These are phyloP conservation scores for Phainopepla nitens DNA, from an alignment of 2,113 vertebrate genomes.

Conservation along the genomic window DNA sequence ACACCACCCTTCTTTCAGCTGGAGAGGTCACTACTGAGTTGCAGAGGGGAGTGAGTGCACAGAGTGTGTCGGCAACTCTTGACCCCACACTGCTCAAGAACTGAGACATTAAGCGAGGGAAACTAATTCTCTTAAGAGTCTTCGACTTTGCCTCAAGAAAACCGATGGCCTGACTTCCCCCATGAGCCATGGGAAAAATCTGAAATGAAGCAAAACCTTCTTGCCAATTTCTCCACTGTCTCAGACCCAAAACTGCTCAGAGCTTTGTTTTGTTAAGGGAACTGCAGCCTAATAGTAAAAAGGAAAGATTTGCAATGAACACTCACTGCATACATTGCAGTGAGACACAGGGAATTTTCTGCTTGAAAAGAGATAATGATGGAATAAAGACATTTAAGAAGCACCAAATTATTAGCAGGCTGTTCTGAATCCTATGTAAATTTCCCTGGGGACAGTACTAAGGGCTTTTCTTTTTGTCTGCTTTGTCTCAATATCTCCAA, in stretches of 20 bases:
- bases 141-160: conserved; percentile 14
- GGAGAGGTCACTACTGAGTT: conserved; percentile 53
- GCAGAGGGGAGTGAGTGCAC: background rate
- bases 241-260: background rate
- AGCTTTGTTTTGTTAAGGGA: background rate
- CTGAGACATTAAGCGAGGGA: background rate
- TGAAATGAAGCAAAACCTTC: background rate
- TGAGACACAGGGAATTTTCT: background rate
- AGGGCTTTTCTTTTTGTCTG: background rate
- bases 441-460: background rate
- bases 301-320: background rate
- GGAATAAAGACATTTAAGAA: conserved; percentile 1
- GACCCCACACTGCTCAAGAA: background rate
- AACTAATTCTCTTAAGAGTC: background rate
- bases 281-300: background rate
- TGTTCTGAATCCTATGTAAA: background rate
- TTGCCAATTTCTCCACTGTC: background rate
- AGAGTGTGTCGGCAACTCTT: background rate
- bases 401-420: background rate
- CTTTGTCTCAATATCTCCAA: background rate
- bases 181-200: background rate
- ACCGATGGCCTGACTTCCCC: background rate
- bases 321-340: background rate
- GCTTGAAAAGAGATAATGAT: background rate
- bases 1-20: conserved; percentile 28